These are phyloP conservation scores for Criorhina ranunculi DNA, from an alignment of 2,888 invertebrate genomes.

Conservation along the genomic window DNA sequence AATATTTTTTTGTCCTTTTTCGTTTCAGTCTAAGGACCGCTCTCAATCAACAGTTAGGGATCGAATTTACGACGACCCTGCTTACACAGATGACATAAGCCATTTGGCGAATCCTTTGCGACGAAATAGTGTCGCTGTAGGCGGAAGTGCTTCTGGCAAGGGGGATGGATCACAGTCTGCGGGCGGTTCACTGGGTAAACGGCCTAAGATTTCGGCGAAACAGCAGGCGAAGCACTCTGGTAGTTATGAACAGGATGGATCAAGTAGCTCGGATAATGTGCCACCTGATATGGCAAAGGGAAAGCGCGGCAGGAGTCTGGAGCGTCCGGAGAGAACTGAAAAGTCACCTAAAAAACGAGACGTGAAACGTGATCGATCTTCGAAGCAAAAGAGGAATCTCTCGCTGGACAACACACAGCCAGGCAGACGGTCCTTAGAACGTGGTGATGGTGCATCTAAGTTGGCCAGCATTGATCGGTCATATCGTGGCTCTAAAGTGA, in stretches of 20 bases:
- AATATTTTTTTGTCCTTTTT: slow-evolving; percentile 33
- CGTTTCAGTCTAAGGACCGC: slow-evolving; percentile 82
- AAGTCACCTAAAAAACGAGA: slow-evolving; percentile 79
- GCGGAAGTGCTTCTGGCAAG: slow-evolving; percentile 40
- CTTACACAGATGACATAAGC: slow-evolving; percentile 84
- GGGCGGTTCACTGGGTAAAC: slow-evolving; percentile 56
- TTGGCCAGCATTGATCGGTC: slow-evolving; percentile 64
- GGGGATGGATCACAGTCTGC: slow-evolving; percentile 10
- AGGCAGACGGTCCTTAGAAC: slow-evolving; percentile 71
- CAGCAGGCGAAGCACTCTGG: slow-evolving; percentile 60
- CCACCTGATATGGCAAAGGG: slow-evolving; percentile 76
- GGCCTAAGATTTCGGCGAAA: slow-evolving; percentile 42
- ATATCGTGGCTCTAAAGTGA: slow-evolving; percentile 51
- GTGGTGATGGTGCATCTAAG: slow-evolving; percentile 66
- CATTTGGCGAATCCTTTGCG: slow-evolving; percentile 84
- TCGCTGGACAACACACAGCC: slow-evolving; percentile 81
- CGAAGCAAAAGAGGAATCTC: slow-evolving; percentile 82
- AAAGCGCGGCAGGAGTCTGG: slow-evolving; percentile 82
- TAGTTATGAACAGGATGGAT: slow-evolving; percentile 78
- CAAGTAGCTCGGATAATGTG: slow-evolving; percentile 81
- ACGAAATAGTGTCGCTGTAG: slow-evolving; percentile 80
- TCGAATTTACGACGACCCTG: slow-evolving; percentile 84
- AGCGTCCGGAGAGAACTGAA: slow-evolving; percentile 79
- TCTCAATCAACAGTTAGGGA: slow-evolving; percentile 83
- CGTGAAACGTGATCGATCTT: slow-evolving; percentile 80